phyloP scores from a whole-genome alignment of 2,888 invertebrate genomes.

The Hyalella azteca region DNA sequence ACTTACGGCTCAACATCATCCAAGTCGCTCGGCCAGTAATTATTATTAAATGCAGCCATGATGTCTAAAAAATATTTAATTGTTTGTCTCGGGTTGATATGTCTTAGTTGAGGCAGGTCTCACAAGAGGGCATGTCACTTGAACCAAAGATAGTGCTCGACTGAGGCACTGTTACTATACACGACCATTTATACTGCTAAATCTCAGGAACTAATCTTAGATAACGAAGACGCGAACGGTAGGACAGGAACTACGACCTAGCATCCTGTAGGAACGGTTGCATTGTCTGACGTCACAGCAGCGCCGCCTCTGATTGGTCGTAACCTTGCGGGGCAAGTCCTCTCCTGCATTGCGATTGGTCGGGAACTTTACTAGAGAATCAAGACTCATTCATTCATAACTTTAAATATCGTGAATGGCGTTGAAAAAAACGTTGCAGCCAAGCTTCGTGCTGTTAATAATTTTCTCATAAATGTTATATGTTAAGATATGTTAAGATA shows the following conservation, averaged over 20 bases:
- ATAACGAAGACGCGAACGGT: background rate
- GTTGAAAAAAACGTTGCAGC: too few species aligned
- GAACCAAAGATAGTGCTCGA: too few species aligned
- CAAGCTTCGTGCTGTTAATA: too few species aligned
- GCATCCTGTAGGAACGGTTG: background rate
- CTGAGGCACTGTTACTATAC: background rate
- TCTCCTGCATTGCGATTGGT: background rate
- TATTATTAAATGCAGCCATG: background rate
- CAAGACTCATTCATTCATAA: constrained; percentile 2
- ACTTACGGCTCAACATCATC: constrained; percentile 37
- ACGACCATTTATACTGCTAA: background rate
- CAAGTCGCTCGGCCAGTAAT: constrained; percentile 25
- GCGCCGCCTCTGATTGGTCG: background rate
- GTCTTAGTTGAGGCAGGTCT: too few species aligned
- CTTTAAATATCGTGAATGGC: too few species aligned
- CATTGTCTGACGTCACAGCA: background rate
- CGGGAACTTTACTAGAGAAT: background rate
- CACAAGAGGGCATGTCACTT: too few species aligned
- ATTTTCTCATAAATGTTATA: too few species aligned
- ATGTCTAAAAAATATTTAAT: too few species aligned
- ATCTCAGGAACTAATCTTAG: constrained; percentile 17
- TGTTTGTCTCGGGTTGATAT: too few species aligned
- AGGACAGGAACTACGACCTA: background rate
- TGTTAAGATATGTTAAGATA: too few species aligned
- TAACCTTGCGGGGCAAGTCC: background rate